Base-by-base conservation (phyloP, 2,797 vertebrate genomes). In the Moxostoma hubbsi region DNA sequence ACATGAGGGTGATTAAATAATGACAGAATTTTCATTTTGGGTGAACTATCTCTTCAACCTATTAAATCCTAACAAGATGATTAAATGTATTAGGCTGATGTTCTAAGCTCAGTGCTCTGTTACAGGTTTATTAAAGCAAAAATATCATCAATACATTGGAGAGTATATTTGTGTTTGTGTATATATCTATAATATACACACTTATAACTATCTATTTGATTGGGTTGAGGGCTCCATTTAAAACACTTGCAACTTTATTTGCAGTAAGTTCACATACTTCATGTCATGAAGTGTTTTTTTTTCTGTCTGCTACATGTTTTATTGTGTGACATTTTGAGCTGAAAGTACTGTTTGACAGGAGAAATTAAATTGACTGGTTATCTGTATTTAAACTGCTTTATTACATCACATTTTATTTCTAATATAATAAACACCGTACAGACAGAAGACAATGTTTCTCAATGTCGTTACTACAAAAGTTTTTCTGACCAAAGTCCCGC, bases 381-480 rank as follows among this genome's bases (percentile, higher is more conserved):
- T 16, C 4, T 76, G 16, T 36, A 36, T 36, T 36, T 59, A 12
- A 58, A 50, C 15, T 0, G 64, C 54, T 67, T 49, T 24, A 66
- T 57, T 13, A 47, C 13, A 0, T 47, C n/a, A 55, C 4, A 50
- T 36, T 36, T 36, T 36, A 36, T 3, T 5, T 36, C 36, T 50
- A 50, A 68, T 10, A 18, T 63, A 66, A 75, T 66, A 75, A 66
- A 75, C 6, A 6, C n/a, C n/a, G 4, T 74, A 11, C 49, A 64
- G 5, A 36, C 36, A 36, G 36, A 36, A 36, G 36, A 36, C 3
- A 36, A 36, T 36, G 36, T 36, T 36, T 36, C 36, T 36, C 36
- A 57, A 15, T 57, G 6, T 8, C 55, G 15, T 7, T 7, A 36
- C 36, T 36, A 36, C 36, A 36, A 36, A 36, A 36, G 36, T 36